Base-by-base conservation (phyloP, 2,888 invertebrate species). In the Drosophila eohydei region DNA sequence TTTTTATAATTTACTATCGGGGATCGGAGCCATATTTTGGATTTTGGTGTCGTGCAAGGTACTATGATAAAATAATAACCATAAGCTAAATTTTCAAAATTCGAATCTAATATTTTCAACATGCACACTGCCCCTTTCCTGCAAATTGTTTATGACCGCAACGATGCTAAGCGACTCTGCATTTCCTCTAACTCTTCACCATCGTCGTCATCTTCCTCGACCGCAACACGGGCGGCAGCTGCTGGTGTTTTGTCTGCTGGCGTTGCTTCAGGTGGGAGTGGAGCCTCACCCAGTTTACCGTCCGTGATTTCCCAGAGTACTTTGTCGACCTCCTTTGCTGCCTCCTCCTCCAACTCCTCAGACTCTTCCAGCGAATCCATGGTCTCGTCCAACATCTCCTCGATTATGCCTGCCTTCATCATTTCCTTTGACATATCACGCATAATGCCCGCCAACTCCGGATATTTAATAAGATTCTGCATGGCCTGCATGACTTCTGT, bases 401-500 rank as follows among this genome's bases (percentile, higher is more conserved):
- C 99, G 60, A 99, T 98, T 70, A 99, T 99, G 21, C 99, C 99
- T 0, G 98, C 98, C 93, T 96, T 97, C 97, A 98, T 99, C 99
- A 99, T 99, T 94, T 99, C 99, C 91, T 97, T 98, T 2, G 99
- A 98, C 94, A 99, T 94, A 81, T 99, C 99, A 89, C 98, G 96
- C 99, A 99, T 99, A 0, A 98, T 98, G 44, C 96, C 96, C 0
- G 98, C 97, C 4, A 99, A 95, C 93, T 99, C 99, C 0, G 98
- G 98, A 16, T 99, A 95, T 80, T 97, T 95, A 3, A 99, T 94
- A 8, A 99, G 93, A 6, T 96, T 95, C 91, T 99, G 98, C 98
- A 99, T 99, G 1, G 97, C 97, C 93, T 97, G 97, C 99, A 99
- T 99, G 80, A 99, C 99, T 94, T 99, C 98, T 3, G 99, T 98